A percentile compares a stretch with the other conserved stretches of the same genome.
Conservation (phyloP, 2,888 invertebrate species). For the Pterostichus niger region DNA sequence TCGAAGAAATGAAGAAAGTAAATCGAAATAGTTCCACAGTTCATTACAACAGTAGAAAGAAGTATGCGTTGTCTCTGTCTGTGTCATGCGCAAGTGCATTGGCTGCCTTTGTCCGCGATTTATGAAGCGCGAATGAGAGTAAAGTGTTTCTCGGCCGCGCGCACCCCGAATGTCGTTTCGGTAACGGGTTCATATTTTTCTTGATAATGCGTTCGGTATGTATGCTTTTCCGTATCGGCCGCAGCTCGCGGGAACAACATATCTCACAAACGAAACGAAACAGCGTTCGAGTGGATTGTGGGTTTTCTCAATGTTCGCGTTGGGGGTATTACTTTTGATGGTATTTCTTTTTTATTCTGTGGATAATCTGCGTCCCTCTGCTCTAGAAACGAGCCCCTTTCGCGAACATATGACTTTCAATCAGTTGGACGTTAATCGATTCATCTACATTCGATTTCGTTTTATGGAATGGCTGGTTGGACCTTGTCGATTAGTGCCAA, state of each 20-base stretch:
- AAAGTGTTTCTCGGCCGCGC: conserved; percentile 62
- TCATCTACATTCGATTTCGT: conserved; percentile 47
- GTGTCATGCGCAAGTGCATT: conserved; percentile 36
- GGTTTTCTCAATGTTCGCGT: conserved; percentile 59
- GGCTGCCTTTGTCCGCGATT: conserved; percentile 71
- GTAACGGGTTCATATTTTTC: conserved; percentile 67
- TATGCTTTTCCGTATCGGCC: conserved; percentile 49
- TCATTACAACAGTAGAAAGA: conserved; percentile 38
- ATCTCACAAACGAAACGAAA: conserved; percentile 56
- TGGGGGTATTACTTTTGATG: conserved; percentile 61
- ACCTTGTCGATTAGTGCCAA: conserved; percentile 29
- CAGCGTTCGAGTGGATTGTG: conserved; percentile 61
- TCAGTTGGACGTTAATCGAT: conserved; percentile 54
- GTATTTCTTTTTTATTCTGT: conserved; percentile 64
- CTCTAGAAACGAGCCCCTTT: conserved; percentile 2
- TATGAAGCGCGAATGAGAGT: conserved; percentile 72
- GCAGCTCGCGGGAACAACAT: conserved; percentile 44
- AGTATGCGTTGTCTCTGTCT: conserved; percentile 8
- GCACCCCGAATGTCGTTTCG: conserved; percentile 50
- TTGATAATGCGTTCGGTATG: conserved; percentile 64
- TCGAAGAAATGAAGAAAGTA: conserved; percentile 16
- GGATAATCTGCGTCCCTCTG: conserved; percentile 39
- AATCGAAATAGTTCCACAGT: conserved; percentile 51
- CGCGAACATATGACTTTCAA: conserved; percentile 53
- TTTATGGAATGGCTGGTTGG: conserved; percentile 23